These are phyloP conservation scores for Amphiprion percula DNA, from an alignment of 2,113 vertebrate species.

Conservation along the genomic window DNA sequence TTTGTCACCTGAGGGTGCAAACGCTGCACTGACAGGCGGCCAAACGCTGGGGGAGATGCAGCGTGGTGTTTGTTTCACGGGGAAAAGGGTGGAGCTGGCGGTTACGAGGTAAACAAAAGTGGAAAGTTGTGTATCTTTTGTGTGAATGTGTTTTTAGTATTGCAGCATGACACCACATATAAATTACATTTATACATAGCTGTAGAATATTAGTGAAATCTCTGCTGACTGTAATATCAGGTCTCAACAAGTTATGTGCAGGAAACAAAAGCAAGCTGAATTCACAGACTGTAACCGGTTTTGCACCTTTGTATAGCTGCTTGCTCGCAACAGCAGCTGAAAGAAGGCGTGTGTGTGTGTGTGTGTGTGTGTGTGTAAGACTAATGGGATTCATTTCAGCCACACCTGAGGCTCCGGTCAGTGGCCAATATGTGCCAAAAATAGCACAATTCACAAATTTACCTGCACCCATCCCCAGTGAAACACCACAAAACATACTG, in stretches of 20 bases:
- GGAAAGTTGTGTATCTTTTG: no score
- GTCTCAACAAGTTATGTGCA: no score
- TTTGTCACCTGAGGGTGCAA: constrained; percentile 48
- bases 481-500: neutral
- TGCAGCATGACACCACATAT: no score
- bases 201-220: no score
- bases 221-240: no score
- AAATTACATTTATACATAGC: no score
- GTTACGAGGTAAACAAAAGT: neutral
- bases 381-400: constrained; percentile 49
- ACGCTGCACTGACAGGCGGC: neutral
- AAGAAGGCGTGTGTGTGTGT: constrained; percentile 12
- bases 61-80: neutral
- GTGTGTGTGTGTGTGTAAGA: constrained; percentile 37
- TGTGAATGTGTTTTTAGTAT: no score
- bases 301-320: constrained; percentile 27
- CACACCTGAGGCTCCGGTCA: constrained; percentile 43
- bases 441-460: constrained; percentile 7
- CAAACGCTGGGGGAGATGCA: constrained; percentile 6
- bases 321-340: neutral
- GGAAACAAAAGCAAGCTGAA: neutral
- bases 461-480: neutral
- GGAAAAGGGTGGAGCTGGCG: neutral
- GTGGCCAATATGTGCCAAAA: constrained; percentile 7
- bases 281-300: constrained; percentile 46